A percentile compares a stretch with the other conserved stretches of the same genome.
These are phyloP conservation scores for Parnassius apollo DNA, from an alignment of 2,888 invertebrate genomes.

Conservation along the genomic window DNA sequence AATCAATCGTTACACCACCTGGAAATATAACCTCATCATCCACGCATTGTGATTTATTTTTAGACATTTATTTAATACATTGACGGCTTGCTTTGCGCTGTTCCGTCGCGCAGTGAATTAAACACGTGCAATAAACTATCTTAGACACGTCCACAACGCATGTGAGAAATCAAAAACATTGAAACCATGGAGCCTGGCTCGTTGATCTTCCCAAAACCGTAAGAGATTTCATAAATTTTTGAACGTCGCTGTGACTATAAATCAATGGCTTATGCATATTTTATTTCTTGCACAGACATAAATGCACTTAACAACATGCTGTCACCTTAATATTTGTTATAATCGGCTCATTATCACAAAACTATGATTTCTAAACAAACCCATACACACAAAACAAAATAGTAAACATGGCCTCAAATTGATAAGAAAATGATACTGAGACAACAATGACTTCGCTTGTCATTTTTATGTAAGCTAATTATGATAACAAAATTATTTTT, in stretches of 20 bases:
- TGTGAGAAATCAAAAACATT: conserved; percentile 42
- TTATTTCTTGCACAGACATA: conserved; percentile 9
- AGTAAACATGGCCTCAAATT: conserved; percentile 21
- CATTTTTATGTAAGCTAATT: not conserved
- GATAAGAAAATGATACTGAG: conserved; percentile 19
- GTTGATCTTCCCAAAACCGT: conserved; percentile 65
- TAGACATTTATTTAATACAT: conserved; percentile 72
- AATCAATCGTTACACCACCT: conserved; percentile 45
- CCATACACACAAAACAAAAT: conserved; percentile 19
- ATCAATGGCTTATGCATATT: conserved; percentile 45
- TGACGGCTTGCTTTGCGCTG: conserved; percentile 62
- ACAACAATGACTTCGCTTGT: not conserved
- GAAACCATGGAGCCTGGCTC: conserved; percentile 59
- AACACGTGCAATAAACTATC: conserved; percentile 61
- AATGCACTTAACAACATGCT: not conserved
- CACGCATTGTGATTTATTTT: conserved; percentile 74
- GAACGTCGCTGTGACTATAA: conserved; percentile 49
- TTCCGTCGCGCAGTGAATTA: conserved; percentile 48
- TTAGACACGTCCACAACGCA: conserved; percentile 40
- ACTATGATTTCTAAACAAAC: not conserved
- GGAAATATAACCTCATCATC: conserved; percentile 65
- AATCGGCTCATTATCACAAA: not conserved
- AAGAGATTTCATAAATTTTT: conserved; percentile 53
- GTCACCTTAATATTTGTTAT: conserved; percentile 3
- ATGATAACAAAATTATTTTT: conserved; percentile 2